Evolutionary conservation across 2,888 invertebrate species (phyloP), one percentile per base, ranked within the genome.

Genomic region (Gryllus longicercus): DNA sequence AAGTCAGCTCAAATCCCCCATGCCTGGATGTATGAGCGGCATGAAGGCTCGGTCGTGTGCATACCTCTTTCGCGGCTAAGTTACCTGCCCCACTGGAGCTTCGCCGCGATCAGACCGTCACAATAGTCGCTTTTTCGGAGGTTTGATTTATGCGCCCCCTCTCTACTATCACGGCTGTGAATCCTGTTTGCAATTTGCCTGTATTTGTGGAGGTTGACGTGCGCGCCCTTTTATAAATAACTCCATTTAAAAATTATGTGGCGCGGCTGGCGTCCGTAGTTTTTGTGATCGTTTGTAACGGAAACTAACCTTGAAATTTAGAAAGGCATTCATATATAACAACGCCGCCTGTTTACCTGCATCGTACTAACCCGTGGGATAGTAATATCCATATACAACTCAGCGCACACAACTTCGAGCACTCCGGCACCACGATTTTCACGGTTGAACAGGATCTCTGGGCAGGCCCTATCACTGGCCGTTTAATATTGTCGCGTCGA

Each of bases 121-220:
- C 63, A 63, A 63, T 63, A 63, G 63, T 63, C 63, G 63, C 63
- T 63, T n/a, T 63, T 63, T 63, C n/a, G 63, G 63, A 63, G 16
- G 14, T 63, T 18, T 63, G 63, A 63, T 63, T 63, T 63, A n/a
- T 63, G 63, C 14, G 16, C 63, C 63, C 63, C 14, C 63, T 63
- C 63, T 8, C 63, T 63, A n/a, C 63, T 18, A 63, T 18, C 63
- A 18, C 5, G 16, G 63, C 63, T 63, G 63, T 63, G 63, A 63
- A 63, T 63, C 63, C 63, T 63, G 63, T 63, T 63, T 63, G 63
- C 63, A 63, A 63, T 63, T 63, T 63, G 63, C 63, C 63, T 63
- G 14, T 63, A 63, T 63, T 63, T 63, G 63, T 63, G 63, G 63
- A 63, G 14, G 63, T 14, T 63, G 63, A 63, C 63, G n/a, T n/a